Percentiles rank a stretch among this genome's conserved stretches.
Evolutionary conservation across 2,888 invertebrate genomes (phyloP).

Genomic region (Erynnis tages): DNA sequence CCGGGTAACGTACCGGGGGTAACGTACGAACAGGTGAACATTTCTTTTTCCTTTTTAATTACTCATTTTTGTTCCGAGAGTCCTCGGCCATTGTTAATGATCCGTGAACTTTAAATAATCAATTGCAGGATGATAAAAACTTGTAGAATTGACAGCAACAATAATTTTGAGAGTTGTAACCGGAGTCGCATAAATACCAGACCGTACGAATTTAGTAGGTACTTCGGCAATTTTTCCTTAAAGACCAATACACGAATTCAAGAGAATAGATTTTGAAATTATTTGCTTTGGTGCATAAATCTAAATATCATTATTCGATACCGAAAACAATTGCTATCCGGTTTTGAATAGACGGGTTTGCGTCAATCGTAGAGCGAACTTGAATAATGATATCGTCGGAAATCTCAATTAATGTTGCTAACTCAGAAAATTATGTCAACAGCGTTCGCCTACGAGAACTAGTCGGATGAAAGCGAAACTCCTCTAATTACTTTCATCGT

Average conservation of each 20-base stretch:
- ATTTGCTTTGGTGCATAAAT: no score
- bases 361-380: neutral
- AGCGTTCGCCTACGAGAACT: conserved; percentile 41
- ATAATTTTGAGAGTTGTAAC: neutral
- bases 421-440: conserved; percentile 19
- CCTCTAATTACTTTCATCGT: conserved; percentile 69
- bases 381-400: neutral
- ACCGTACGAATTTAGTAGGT: no score
- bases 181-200: neutral
- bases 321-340: neutral
- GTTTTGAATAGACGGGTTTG: neutral
- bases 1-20: conserved; percentile 18
- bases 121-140: conserved; percentile 10
- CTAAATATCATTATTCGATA: no score
- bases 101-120: conserved; percentile 26
- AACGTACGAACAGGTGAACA: conserved; percentile 21
- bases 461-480: conserved; percentile 66
- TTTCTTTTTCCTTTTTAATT: conserved; percentile 18
- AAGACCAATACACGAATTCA: no score
- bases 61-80: conserved; percentile 20
- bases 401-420: conserved; percentile 12
- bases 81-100: conserved; percentile 22
- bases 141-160: neutral
- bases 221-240: no score
- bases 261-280: no score